These are phyloP conservation scores for Hormaphis cornu DNA, from an alignment of 1,140 invertebrate genomes.

Conservation along the genomic window DNA sequence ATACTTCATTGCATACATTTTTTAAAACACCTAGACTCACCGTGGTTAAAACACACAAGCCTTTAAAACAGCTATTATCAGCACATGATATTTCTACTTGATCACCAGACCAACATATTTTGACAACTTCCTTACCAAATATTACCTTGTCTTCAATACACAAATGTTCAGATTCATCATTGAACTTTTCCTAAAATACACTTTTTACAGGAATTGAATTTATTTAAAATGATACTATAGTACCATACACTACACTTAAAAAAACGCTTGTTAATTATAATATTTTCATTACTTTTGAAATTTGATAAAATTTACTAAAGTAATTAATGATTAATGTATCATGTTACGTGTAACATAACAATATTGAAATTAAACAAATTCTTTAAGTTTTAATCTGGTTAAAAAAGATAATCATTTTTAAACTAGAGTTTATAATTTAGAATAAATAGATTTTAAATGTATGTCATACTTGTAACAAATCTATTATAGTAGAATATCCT, in stretches of 20 bases:
- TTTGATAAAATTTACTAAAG: too few relatives aligned
- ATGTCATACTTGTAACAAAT: conserved; percentile 51
- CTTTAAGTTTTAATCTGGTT: background rate
- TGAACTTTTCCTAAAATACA: conserved; percentile 30
- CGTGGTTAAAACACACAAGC: conserved; percentile 59
- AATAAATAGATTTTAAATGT: background rate
- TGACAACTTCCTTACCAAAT: conserved; percentile 45
- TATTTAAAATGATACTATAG: too few relatives aligned
- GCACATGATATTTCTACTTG: conserved; percentile 45
- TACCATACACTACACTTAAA: too few relatives aligned
- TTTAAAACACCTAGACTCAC: conserved; percentile 60
- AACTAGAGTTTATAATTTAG: background rate
- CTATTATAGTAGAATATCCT: conserved; percentile 51
- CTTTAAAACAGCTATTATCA: conserved; percentile 49
- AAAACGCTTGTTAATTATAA: too few relatives aligned
- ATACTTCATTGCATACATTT: conserved; percentile 46
- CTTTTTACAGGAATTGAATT: too few relatives aligned
- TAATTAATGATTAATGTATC: too few relatives aligned
- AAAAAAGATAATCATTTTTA: too few relatives aligned
- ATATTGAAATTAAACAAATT: too few relatives aligned
- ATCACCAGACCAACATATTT: conserved; percentile 44
- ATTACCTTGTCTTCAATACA: conserved; percentile 39
- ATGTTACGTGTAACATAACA: too few relatives aligned
- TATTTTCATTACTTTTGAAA: too few relatives aligned
- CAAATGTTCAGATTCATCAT: background rate